phyloP scores from a whole-genome alignment of 2,888 invertebrate species.

The Pandemis corylana region DNA sequence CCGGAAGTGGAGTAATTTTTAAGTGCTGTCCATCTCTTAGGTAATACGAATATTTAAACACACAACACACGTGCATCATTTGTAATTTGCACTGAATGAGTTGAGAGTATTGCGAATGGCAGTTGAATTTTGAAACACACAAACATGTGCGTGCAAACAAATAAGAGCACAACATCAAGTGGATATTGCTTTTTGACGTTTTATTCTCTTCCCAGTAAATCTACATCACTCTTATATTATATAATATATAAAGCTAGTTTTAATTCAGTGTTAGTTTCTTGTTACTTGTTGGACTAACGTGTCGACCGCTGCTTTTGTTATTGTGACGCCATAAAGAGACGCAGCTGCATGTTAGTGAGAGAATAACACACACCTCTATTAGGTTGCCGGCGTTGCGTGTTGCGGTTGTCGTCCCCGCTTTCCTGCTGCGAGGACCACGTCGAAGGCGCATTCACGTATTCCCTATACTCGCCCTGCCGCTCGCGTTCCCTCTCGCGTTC shows the following conservation, averaged over 20 bases:
- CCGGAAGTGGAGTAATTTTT: neutral
- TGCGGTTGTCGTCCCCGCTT: slow-evolving; percentile 71
- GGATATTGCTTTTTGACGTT: neutral
- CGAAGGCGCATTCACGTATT: slow-evolving; percentile 80
- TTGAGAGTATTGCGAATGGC: neutral
- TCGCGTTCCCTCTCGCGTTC: slow-evolving; percentile 71
- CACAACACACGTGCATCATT: neutral
- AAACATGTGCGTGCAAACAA: slow-evolving; percentile 1
- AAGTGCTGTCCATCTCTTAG: neutral
- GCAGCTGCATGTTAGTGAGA: neutral
- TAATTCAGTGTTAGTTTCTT: too few species aligned
- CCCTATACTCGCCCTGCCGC: slow-evolving; percentile 71
- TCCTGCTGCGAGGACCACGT: slow-evolving; percentile 66
- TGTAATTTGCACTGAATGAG: neutral
- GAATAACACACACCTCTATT: slow-evolving; percentile 61
- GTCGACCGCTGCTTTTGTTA: neutral
- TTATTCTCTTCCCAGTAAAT: neutral
- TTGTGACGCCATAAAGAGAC: neutral
- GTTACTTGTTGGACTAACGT: neutral
- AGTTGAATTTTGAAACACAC: neutral
- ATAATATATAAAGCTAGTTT: too few species aligned
- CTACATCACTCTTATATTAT: neutral
- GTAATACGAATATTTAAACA: neutral
- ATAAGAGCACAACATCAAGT: slow-evolving; percentile 1
- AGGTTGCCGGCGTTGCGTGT: slow-evolving; percentile 73